Conservation (phyloP, 2,113 vertebrate species). For the Glareola pratincola region DNA sequence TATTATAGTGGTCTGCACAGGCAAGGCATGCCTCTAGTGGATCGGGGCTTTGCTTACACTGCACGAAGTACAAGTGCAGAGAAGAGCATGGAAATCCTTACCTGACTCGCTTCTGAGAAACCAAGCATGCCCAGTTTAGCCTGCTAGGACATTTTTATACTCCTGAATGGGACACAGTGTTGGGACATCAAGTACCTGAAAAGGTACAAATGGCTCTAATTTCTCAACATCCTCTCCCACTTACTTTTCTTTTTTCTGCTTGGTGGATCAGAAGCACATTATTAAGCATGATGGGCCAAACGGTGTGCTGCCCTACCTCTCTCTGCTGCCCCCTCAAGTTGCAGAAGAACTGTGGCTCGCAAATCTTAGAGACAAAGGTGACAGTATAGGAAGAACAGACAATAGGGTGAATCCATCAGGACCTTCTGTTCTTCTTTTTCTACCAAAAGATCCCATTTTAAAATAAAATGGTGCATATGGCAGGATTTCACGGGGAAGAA, state of each 20-base stretch:
- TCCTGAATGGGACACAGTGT: neutral
- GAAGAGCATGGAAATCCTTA: neutral
- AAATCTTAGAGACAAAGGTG: neutral
- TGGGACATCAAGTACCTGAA: neutral
- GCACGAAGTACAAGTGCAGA: neutral
- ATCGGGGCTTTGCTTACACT: neutral
- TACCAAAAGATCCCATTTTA: neutral
- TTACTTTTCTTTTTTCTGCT: neutral
- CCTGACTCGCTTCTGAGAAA: neutral
- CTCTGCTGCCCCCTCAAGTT: neutral
- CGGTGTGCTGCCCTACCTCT: neutral
- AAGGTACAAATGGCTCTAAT: neutral
- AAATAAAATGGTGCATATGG: neutral
- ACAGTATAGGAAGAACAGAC: neutral
- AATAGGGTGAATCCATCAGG: neutral
- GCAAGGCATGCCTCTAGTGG: neutral
- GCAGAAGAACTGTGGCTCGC: neutral
- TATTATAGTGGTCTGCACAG: neutral
- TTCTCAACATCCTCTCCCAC: neutral
- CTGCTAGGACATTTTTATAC: neutral
- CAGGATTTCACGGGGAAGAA: neutral
- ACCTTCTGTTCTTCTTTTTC: neutral
- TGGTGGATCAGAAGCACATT: rapidly evolving
- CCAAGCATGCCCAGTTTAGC: neutral
- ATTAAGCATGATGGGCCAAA: neutral